These are phyloP conservation scores for Limnephilus marmoratus DNA, from an alignment of 2,888 invertebrate genomes.

Conservation along the genomic window DNA sequence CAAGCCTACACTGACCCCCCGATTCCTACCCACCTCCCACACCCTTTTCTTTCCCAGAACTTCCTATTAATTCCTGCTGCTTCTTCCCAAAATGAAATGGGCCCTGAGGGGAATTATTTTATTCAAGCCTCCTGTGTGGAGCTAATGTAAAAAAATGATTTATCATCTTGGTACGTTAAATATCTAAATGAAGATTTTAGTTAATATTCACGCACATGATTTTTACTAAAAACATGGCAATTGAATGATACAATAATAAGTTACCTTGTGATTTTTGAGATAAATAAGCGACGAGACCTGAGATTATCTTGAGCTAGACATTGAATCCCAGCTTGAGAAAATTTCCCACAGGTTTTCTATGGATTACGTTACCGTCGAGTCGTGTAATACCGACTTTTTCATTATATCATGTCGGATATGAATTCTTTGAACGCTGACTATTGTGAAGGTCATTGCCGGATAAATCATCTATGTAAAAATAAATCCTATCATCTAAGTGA, in stretches of 20 bases:
- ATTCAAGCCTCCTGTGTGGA: too few relatives aligned
- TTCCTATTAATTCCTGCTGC: too few relatives aligned
- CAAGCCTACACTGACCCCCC: too few relatives aligned
- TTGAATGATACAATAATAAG: background rate
- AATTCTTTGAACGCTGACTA: background rate
- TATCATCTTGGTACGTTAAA: background rate
- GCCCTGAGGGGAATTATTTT: too few relatives aligned
- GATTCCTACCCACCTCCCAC: too few relatives aligned
- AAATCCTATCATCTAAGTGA: background rate
- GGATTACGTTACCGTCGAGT: conserved; percentile 11
- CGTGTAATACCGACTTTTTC: conserved; percentile 25
- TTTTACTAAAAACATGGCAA: background rate
- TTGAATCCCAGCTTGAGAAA: conserved; percentile 31
- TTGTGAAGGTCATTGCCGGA: conserved; percentile 11
- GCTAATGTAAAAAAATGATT: too few relatives aligned
- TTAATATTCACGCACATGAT: background rate
- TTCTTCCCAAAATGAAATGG: too few relatives aligned
- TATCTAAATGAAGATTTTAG: background rate
- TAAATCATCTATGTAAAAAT: background rate
- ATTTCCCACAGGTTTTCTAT: conserved; percentile 31
- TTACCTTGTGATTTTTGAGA: background rate
- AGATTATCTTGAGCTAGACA: conserved; percentile 39
- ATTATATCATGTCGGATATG: background rate
- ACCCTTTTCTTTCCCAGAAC: too few relatives aligned
- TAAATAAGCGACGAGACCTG: background rate